Evolutionary conservation across 2,797 vertebrate species (phyloP), one percentile per base, ranked within the genome.

Genomic region (Petrocephalus sullivani): DNA sequence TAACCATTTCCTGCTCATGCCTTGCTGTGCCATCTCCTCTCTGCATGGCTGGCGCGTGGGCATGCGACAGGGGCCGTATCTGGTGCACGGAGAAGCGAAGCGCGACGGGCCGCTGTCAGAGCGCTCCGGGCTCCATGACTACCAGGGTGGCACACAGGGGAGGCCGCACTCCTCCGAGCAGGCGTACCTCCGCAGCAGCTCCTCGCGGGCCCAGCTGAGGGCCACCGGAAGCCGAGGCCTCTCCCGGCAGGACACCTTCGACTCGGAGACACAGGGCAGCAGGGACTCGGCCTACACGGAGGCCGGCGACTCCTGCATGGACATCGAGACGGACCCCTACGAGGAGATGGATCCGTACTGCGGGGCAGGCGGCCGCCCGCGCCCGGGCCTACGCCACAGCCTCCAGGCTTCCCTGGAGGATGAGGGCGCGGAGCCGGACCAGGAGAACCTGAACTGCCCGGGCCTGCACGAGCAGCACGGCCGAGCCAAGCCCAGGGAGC

Each of bases 301-400:
- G 93, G 96, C 95, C 0, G 97, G 96, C 0, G 97, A 98, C 93
- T 97, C 97, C 88, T 97, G 96, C 94, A 97, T 97, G 95, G 98
- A 98, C 96, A 97, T 98, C 92, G 98, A 99, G 93, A 98, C 96
- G 0, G 98, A 99, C 87, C 98, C 97, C 21, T 98, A 97, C 0
- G 97, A 99, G 92, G 97, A 98, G 87, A 96, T 96, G 0, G 96
- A 97, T 90, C 95, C 95, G 0, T 97, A 98, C 89, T 95, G 94
- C n/a, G 90, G 94, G 0, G 92, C 92, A 3, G 91, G 95, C 78
- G 95, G 94, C 92, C 93, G 94, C 54, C 92, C 93, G 4, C 94
- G 95, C 91, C 94, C 91, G 41, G 92, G 89, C 23, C 92, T 96
- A 94, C 96, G 93, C 89, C 96, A 93, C 87, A 94, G 93, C 89